Conservation (phyloP, 1,140 invertebrate species). For the Zeugodacus cucurbitae region DNA sequence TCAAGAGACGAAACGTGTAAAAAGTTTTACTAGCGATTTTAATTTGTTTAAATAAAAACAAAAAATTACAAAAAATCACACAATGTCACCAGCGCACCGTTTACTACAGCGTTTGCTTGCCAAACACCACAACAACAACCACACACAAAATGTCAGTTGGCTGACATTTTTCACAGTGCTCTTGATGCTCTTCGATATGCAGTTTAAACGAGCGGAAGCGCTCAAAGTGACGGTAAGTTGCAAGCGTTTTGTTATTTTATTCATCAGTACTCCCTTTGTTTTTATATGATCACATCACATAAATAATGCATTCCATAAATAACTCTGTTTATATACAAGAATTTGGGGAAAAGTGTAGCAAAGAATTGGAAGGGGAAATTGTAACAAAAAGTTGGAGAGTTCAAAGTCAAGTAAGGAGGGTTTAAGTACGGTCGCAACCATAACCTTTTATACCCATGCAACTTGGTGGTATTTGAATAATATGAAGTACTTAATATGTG, state of each 20-base stretch:
- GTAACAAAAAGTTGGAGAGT: too few relatives aligned
- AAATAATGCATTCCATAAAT: not conserved
- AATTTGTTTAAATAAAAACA: not conserved
- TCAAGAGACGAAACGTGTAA: not conserved
- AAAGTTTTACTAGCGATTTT: not conserved
- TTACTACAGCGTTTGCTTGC: constrained; percentile 43
- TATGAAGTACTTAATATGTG: too few relatives aligned
- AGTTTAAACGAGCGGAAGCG: constrained; percentile 50
- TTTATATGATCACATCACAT: not conserved
- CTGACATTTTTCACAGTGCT: constrained; percentile 45
- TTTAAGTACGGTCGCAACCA: too few relatives aligned
- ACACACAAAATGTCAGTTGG: constrained; percentile 40
- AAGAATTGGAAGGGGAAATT: not conserved
- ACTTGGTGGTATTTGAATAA: too few relatives aligned
- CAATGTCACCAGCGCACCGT: constrained; percentile 43
- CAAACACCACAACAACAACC: not conserved
- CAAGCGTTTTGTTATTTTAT: not conserved
- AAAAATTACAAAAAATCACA: constrained; percentile 39
- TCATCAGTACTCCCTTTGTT: not conserved
- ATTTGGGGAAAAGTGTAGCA: not conserved
- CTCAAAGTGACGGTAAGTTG: constrained; percentile 54
- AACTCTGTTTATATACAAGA: too few relatives aligned
- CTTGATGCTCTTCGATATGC: constrained; percentile 46
- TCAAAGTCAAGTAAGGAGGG: too few relatives aligned
- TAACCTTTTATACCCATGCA: too few relatives aligned